phyloP scores from a whole-genome alignment of 1,140 invertebrate genomes.

The Samia ricini region DNA sequence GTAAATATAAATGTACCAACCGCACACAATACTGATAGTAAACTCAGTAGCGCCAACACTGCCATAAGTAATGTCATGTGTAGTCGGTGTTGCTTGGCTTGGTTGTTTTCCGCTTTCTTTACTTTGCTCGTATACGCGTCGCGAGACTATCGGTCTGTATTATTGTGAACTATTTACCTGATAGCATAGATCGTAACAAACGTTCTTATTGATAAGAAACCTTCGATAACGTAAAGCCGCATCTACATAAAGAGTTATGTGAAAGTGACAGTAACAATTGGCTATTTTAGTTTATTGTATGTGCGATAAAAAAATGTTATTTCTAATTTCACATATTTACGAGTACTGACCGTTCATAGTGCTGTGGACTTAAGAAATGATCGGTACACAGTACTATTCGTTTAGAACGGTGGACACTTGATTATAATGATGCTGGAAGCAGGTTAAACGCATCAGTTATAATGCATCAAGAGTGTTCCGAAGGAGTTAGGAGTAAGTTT shows the following conservation, averaged over 20 bases:
- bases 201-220: neutral
- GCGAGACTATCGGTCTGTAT: slow-evolving; percentile 61
- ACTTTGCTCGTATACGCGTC: slow-evolving; percentile 64
- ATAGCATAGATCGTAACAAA: slow-evolving; percentile 36
- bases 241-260: slow-evolving; percentile 24
- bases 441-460: slow-evolving; percentile 65
- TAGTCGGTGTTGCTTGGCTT: slow-evolving; percentile 52
- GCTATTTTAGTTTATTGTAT: slow-evolving; percentile 15
- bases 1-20: slow-evolving; percentile 32
- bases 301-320: slow-evolving; percentile 67
- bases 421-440: slow-evolving; percentile 61
- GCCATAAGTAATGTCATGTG: slow-evolving; percentile 48
- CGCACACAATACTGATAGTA: slow-evolving; percentile 9
- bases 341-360: slow-evolving; percentile 60
- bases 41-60: slow-evolving; percentile 43
- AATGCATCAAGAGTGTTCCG: slow-evolving; percentile 70
- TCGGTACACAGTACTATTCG: slow-evolving; percentile 32
- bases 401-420: slow-evolving; percentile 47
- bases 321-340: slow-evolving; percentile 64
- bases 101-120: slow-evolving; percentile 66
- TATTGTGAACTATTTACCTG: slow-evolving; percentile 49
- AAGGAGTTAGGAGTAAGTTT: slow-evolving; percentile 56
- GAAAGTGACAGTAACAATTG: slow-evolving; percentile 71
- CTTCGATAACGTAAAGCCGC: neutral
- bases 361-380: slow-evolving; percentile 37